Conservation (phyloP, 2,113 vertebrate species). For the Elanus axillaris region DNA sequence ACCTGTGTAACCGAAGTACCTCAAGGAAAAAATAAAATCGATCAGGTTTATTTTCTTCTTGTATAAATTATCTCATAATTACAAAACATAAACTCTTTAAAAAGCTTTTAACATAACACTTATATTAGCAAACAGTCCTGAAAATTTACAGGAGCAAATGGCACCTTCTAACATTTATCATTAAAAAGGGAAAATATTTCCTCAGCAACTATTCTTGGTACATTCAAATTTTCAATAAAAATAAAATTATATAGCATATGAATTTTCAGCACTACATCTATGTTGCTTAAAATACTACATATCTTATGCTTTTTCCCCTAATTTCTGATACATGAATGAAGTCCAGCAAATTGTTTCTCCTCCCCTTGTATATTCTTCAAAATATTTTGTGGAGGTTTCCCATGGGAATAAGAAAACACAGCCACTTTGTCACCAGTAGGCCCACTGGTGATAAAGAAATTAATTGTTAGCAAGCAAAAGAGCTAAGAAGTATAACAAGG, state of each 20-base stretch:
- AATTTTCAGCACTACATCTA: neutral
- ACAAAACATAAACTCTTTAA: neutral
- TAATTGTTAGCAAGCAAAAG: neutral
- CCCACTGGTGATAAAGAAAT: neutral
- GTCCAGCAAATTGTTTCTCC: neutral
- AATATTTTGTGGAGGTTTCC: neutral
- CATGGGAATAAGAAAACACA: neutral
- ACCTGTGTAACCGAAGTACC: slow-evolving; percentile 90
- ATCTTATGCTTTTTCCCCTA: neutral
- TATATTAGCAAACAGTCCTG: neutral
- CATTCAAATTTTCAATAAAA: neutral
- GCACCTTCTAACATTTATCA: neutral
- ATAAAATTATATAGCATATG: neutral
- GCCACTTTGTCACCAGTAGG: neutral
- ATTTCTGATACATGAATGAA: neutral
- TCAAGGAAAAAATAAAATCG: slow-evolving; percentile 53
- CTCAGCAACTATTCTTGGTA: neutral
- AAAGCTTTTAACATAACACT: neutral
- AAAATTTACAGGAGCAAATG: neutral
- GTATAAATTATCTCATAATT: neutral
- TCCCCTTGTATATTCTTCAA: neutral
- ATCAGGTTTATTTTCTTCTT: neutral
- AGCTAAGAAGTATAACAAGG: neutral
- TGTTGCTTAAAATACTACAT: neutral
- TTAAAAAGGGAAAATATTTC: neutral